Evolutionary conservation across 2,797 vertebrate species (phyloP).

Genomic region (Mus caroli): DNA sequence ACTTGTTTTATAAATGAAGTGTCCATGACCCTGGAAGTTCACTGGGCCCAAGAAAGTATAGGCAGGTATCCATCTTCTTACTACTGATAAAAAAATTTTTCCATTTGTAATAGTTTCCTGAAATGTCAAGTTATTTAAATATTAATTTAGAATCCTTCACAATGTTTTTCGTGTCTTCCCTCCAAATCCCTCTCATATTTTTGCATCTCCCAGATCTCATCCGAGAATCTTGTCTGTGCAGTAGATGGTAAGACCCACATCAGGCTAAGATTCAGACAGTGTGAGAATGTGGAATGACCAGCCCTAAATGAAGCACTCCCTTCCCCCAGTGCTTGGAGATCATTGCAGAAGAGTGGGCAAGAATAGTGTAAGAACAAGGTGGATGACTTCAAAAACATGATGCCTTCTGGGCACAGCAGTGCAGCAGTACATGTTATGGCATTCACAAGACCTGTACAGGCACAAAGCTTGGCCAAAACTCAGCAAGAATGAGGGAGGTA

Average conservation of each 20-base stretch:
- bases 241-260: neutral
- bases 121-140: constrained; percentile 49
- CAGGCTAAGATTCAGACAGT: neutral
- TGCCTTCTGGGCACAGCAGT: neutral
- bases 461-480: neutral
- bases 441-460: neutral
- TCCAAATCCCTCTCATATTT: neutral
- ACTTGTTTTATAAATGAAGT: constrained; percentile 14
- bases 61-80: neutral
- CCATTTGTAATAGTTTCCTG: constrained; percentile 6
- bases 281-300: neutral
- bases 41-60: neutral
- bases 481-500: neutral
- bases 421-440: neutral
- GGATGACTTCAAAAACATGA: neutral
- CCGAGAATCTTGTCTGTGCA: neutral
- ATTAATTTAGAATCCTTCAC: neutral
- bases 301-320: neutral
- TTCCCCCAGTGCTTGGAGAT: neutral
- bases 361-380: neutral
- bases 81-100: neutral
- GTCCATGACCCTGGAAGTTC: neutral
- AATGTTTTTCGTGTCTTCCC: neutral
- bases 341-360: neutral
- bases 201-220: neutral